Evolutionary conservation across 2,888 invertebrate species (phyloP).

Genomic region (Synergus itoensis): DNA sequence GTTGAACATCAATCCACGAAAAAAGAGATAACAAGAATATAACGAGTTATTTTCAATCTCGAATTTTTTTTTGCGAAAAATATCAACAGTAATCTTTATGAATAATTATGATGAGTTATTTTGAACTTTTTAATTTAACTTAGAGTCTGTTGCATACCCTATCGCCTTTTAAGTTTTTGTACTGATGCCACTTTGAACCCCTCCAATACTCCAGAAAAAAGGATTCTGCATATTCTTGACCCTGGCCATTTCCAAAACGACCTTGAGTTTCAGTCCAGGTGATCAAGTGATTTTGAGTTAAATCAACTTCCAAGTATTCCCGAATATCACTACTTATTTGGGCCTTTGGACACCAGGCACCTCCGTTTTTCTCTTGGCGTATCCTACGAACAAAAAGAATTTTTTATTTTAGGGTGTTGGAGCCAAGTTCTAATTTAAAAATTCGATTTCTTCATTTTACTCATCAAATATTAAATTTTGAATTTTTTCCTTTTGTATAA

Average conservation of each 20-base stretch:
- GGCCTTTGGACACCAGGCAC: constrained; percentile 95
- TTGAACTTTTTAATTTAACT: background rate
- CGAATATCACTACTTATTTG: constrained; percentile 87
- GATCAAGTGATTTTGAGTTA: constrained; percentile 87
- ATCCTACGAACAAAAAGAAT: constrained; percentile 81
- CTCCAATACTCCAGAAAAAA: constrained; percentile 92
- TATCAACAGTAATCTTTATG: background rate
- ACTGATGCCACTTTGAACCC: constrained; percentile 86
- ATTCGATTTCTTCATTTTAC: too few species aligned
- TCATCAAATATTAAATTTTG: too few species aligned
- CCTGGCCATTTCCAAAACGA: constrained; percentile 93
- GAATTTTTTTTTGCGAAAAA: background rate
- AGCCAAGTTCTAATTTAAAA: too few species aligned
- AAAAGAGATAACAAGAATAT: background rate
- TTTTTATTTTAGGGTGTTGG: too few species aligned
- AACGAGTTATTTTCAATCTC: background rate
- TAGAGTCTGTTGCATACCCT: constrained; percentile 82
- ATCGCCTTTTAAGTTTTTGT: constrained; percentile 88
- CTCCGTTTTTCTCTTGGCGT: constrained; percentile 91
- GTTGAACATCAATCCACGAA: constrained; percentile 1
- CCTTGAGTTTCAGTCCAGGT: constrained; percentile 94
- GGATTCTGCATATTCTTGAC: constrained; percentile 91
- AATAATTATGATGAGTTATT: background rate
- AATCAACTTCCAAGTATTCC: constrained; percentile 91
- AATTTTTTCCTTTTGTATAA: too few species aligned